Base-by-base conservation (phyloP, 2,797 vertebrate genomes). In the Netta rufina region DNA sequence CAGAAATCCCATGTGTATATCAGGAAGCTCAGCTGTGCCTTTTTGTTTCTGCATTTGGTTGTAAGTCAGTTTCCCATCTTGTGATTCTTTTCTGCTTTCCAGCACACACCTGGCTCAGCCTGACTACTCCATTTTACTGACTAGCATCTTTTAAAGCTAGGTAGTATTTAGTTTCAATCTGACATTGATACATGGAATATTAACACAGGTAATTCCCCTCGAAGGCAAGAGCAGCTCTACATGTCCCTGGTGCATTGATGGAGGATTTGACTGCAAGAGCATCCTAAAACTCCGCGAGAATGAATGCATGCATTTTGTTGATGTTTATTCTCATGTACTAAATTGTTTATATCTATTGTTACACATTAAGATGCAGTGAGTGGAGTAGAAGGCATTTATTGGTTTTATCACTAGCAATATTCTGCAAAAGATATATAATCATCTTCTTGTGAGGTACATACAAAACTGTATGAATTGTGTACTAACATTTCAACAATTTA, bases 221-320 rank as follows among this genome's bases (percentile, higher is more conserved):
- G 33, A 88, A 92, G 30, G 22, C n/a, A 89, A 57, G 57, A 30
- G 9, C 39, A 61, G 5, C 13, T 92, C 9, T 39, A 41, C 66
- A 75, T 73, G 22, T 74, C 9, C 5, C 20, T 71, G 60, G 3
- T 82, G 41, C 15, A 3, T 1, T 17, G 3, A 16, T 20, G 38
- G 25, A 61, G 11, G 11, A 47, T 79, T 88, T 90, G 47, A 41
- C 12, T 0, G 0, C 1, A 0, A 3, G 3, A 82, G 9, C 41
- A 54, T 69, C 19, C 27, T 72, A 74, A 58, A 72, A 69, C 16
- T 65, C 43, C 28, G 9, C 90, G 56, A 27, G 13, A 19, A 14
- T 51, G 18, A 57, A 70, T 65, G 33, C 11, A 2, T 69, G 8
- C 6, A 41, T 72, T 75, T 81, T 86, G 19, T 64, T 91, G 12